Evolutionary conservation across 1,140 invertebrate species (phyloP).

Genomic region (Rhynchophorus ferrugineus): DNA sequence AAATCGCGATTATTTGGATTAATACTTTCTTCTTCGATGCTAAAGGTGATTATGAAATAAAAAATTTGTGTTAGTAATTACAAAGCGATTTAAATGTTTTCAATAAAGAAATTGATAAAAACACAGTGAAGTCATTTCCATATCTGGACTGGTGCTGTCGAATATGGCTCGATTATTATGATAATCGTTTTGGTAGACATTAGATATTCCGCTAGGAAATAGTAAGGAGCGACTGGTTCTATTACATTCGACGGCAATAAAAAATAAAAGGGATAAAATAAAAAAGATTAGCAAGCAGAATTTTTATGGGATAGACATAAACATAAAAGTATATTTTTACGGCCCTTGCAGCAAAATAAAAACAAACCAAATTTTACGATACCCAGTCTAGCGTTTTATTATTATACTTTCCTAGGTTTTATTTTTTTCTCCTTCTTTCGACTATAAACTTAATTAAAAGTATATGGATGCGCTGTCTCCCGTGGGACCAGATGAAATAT

Average conservation of each 20-base stretch:
- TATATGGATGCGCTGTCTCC: conserved; percentile 11
- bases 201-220: too few species aligned
- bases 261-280: conserved; percentile 22
- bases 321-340: conserved; percentile 26
- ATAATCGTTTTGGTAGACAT: too few species aligned
- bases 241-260: conserved; percentile 16
- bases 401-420: conserved; percentile 26
- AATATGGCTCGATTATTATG: too few species aligned
- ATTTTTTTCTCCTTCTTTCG: conserved; percentile 18
- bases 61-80: too few species aligned
- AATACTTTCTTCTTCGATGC: too few species aligned
- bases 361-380: conserved; percentile 24
- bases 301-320: conserved; percentile 26
- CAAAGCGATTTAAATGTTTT: too few species aligned
- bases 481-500: background rate
- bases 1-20: too few species aligned
- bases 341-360: conserved; percentile 24
- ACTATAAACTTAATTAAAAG: conserved; percentile 24
- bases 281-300: conserved; percentile 26
- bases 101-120: too few species aligned
- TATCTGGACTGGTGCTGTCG: too few species aligned
- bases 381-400: conserved; percentile 24
- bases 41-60: too few species aligned
- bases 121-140: too few species aligned
- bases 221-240: conserved; percentile 5